Conservation (phyloP, 1,140 invertebrate genomes). For the Harpegnathos saltator region DNA sequence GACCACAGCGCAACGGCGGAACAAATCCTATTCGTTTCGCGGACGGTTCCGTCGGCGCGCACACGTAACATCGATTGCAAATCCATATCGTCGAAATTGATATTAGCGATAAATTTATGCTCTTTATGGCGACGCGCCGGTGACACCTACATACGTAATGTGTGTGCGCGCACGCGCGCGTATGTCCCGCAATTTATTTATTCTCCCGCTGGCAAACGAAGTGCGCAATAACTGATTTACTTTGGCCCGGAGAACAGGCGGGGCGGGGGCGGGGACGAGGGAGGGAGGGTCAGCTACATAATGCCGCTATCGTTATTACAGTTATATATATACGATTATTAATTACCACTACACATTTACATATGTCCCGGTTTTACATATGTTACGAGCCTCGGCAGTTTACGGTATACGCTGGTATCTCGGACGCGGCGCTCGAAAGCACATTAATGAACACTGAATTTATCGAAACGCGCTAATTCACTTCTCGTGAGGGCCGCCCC, state of each 20-base stretch:
- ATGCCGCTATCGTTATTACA: background rate
- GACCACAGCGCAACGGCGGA: conserved; percentile 42
- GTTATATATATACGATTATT: background rate
- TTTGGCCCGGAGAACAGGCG: too few relatives aligned
- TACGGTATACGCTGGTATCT: background rate
- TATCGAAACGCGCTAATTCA: background rate
- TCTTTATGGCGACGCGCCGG: conserved; percentile 10
- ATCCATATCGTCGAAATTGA: conserved; percentile 66
- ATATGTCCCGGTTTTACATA: too few relatives aligned
- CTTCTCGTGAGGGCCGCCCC: background rate
- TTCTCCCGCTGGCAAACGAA: background rate
- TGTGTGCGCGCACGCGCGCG: background rate
- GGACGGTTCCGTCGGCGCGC: background rate
- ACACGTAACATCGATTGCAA: conserved; percentile 51
- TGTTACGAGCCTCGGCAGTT: background rate
- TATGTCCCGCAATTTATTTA: conserved; percentile 27
- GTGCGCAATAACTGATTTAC: conserved; percentile 9
- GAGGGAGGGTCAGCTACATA: background rate
- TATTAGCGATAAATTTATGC: conserved; percentile 65
- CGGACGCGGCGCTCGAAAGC: too few relatives aligned
- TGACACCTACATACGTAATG: conserved; percentile 14
- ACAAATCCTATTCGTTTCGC: conserved; percentile 72
- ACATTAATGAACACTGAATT: background rate
- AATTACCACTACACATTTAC: conserved; percentile 15
- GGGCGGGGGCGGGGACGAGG: too few relatives aligned